These are phyloP conservation scores for Chloropsis cyanopogon DNA, from an alignment of 2,113 vertebrate genomes.

Conservation along the genomic window DNA sequence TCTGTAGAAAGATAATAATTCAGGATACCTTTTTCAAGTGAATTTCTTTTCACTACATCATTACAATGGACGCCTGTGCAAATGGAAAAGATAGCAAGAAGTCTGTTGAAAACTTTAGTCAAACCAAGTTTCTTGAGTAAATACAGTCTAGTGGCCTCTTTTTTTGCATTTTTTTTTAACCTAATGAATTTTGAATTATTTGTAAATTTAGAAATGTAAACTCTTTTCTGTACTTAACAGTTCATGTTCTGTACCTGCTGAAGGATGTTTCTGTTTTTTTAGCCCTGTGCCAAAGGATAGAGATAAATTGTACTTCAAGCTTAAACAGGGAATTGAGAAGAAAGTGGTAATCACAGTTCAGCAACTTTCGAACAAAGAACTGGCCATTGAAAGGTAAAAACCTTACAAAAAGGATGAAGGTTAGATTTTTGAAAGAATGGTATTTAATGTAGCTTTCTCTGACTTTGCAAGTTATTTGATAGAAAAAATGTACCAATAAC, in stretches of 20 bases:
- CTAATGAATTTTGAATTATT: not conserved
- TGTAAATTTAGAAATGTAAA: not conserved
- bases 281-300: conserved; percentile 96
- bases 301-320: conserved; percentile 96
- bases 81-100: not conserved
- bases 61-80: not conserved
- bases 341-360: conserved; percentile 92
- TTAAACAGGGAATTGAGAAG: conserved; percentile 93
- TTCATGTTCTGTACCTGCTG: not conserved
- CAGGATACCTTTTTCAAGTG: not conserved
- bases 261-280: conserved; percentile 41
- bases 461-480: not conserved
- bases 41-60: not conserved
- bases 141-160: not conserved
- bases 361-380: conserved; percentile 92
- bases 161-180: not conserved
- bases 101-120: not conserved
- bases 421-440: not conserved
- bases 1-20: not conserved
- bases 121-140: not conserved
- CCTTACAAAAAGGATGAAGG: not conserved
- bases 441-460: not conserved
- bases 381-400: conserved; percentile 92
- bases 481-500: not conserved
- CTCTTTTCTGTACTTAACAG: not conserved